A percentile compares a stretch with the other conserved stretches of the same genome.
phyloP scores from a whole-genome alignment of 1,140 invertebrate genomes.

The Cherax destructor region DNA sequence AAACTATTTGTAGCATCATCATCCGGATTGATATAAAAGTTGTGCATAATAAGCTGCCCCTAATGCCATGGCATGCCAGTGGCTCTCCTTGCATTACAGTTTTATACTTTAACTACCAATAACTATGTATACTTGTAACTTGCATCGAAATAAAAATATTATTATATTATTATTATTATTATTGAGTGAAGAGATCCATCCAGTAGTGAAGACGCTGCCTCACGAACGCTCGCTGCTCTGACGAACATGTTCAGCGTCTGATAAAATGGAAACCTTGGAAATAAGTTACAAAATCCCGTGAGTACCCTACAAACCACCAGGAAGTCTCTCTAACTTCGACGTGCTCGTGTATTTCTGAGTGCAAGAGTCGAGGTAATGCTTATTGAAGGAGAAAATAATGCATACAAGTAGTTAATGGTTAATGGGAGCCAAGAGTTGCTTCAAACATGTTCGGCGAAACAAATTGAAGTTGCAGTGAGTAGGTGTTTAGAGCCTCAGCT shows the following conservation, averaged over 20 bases:
- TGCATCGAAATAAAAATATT: too few relatives aligned
- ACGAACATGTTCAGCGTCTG: not conserved
- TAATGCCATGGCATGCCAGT: too few relatives aligned
- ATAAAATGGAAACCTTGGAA: not conserved
- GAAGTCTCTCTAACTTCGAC: not conserved
- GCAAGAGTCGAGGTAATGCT: not conserved
- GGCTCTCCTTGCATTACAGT: too few relatives aligned
- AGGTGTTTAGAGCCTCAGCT: too few relatives aligned
- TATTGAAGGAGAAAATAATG: not conserved
- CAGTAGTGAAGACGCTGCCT: not conserved
- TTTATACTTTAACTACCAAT: too few relatives aligned
- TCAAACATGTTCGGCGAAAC: not conserved
- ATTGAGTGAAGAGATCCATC: too few relatives aligned
- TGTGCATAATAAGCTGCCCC: too few relatives aligned
- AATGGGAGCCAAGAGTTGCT: not conserved
- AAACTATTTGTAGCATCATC: too few relatives aligned
- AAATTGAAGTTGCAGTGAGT: not conserved
- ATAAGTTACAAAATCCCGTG: slow-evolving; percentile 5
- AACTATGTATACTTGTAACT: too few relatives aligned
- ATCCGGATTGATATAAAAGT: too few relatives aligned
- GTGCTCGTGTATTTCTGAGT: not conserved
- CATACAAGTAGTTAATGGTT: not conserved
- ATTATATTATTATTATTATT: too few relatives aligned
- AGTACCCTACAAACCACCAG: not conserved
- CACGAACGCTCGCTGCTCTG: not conserved